A percentile compares a stretch with the other conserved stretches of the same genome.
phyloP scores from a whole-genome alignment of 2,888 invertebrate species.

The Teinopalpus imperialis region DNA sequence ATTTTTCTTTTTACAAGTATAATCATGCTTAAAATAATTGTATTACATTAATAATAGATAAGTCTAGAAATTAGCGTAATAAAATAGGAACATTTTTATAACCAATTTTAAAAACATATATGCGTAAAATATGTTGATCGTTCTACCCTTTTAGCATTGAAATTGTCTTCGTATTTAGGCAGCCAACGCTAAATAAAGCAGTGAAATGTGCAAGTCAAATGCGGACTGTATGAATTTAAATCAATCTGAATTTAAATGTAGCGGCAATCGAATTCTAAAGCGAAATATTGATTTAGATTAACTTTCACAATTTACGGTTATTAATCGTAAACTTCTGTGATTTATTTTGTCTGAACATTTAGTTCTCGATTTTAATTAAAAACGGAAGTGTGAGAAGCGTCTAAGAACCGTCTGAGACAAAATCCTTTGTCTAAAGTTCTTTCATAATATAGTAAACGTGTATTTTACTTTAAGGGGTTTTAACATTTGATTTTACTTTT shows the following conservation, averaged over 20 bases:
- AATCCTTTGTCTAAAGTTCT: conserved; percentile 13
- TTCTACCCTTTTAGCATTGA: conserved; percentile 15
- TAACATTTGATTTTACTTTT: not conserved
- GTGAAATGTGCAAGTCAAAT: conserved; percentile 39
- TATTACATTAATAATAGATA: no score
- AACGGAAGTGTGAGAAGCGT: conserved; percentile 28
- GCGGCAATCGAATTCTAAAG: conserved; percentile 28
- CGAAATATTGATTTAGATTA: conserved; percentile 32
- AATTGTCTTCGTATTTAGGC: conserved; percentile 20
- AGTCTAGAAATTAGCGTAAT: no score
- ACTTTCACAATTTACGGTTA: conserved; percentile 23
- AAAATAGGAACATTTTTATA: no score
- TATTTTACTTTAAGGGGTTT: conserved; percentile 1
- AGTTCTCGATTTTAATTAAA: conserved; percentile 27
- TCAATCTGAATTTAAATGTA: conserved; percentile 49
- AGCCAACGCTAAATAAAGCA: conserved; percentile 39
- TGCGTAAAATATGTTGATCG: no score
- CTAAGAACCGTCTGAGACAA: conserved; percentile 8
- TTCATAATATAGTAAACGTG: conserved; percentile 2
- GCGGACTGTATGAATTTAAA: conserved; percentile 52
- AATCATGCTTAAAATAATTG: no score
- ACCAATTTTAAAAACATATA: no score
- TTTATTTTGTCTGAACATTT: conserved; percentile 25
- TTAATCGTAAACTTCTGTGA: conserved; percentile 23
- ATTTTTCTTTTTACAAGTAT: no score